Evolutionary conservation across 2,797 vertebrate species (phyloP).

Genomic region (Acanthis flammea): DNA sequence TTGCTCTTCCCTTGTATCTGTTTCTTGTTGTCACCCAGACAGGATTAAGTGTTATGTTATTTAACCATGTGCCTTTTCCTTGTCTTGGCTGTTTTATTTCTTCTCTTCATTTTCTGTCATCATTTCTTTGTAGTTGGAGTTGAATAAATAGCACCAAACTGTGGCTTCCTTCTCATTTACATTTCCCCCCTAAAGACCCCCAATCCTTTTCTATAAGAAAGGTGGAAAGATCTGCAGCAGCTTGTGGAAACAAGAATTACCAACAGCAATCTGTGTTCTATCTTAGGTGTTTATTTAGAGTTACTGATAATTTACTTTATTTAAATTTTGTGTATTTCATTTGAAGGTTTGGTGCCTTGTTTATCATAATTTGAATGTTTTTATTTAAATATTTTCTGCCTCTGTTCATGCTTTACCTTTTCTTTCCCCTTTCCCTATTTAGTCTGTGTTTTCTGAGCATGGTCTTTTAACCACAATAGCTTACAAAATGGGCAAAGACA

Average conservation of each 20-base stretch:
- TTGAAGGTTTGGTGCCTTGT: background rate
- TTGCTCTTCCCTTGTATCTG: background rate
- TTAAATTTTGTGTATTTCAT: background rate
- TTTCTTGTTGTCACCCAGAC: background rate
- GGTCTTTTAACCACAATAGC: constrained; percentile 96
- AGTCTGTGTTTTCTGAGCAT: constrained; percentile 97
- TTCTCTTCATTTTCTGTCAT: background rate
- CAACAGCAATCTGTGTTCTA: background rate
- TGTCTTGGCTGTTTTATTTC: background rate
- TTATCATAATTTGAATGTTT: background rate
- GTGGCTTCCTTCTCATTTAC: background rate
- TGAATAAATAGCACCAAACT: background rate
- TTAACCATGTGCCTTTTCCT: background rate
- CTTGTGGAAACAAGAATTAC: background rate
- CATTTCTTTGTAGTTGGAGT: background rate
- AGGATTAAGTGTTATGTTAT: background rate
- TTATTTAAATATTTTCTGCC: background rate
- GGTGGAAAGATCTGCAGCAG: background rate
- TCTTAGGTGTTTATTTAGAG: background rate
- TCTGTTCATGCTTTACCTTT: background rate
- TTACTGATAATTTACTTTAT: background rate
- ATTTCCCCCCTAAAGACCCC: background rate
- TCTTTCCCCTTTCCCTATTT: background rate
- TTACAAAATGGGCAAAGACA: constrained; percentile 94
- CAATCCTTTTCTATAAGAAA: background rate